Percentiles rank a stretch among this genome's conserved stretches.
Evolutionary conservation across 1,140 invertebrate species (phyloP).

Genomic region (Vollenhovia emeryi): DNA sequence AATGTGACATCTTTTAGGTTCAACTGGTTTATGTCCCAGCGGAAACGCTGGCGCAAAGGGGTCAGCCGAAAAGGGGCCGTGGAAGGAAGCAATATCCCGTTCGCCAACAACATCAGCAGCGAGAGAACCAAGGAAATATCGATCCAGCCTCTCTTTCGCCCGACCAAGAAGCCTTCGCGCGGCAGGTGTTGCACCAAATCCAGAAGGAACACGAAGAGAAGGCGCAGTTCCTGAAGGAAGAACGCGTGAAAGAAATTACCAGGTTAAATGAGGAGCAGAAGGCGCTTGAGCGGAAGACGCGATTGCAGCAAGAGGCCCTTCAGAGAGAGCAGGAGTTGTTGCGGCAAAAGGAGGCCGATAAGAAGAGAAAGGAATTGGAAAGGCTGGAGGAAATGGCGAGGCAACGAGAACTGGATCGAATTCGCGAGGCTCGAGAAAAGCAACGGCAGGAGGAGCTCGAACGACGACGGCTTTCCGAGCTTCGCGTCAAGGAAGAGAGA

Average conservation of each 20-base stretch:
- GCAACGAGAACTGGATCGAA: slow-evolving; percentile 78
- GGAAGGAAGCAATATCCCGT: slow-evolving; percentile 70
- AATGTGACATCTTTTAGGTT: slow-evolving; percentile 83
- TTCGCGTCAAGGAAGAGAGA: slow-evolving; percentile 74
- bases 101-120: slow-evolving; percentile 80
- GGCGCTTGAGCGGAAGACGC: slow-evolving; percentile 80
- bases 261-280: slow-evolving; percentile 78
- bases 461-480: slow-evolving; percentile 68
- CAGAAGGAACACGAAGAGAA: slow-evolving; percentile 82
- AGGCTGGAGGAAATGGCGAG: slow-evolving; percentile 78
- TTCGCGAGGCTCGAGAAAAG: slow-evolving; percentile 78
- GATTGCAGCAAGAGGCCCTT: slow-evolving; percentile 75
- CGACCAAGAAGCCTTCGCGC: slow-evolving; percentile 81
- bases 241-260: slow-evolving; percentile 78
- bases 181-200: slow-evolving; percentile 83
- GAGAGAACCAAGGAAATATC: slow-evolving; percentile 72
- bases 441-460: slow-evolving; percentile 76
- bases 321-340: slow-evolving; percentile 78
- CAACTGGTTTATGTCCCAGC: slow-evolving; percentile 93
- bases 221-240: slow-evolving; percentile 75
- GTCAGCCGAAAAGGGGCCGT: slow-evolving; percentile 76
- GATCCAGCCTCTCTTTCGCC: slow-evolving; percentile 5
- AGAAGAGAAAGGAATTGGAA: slow-evolving; percentile 79
- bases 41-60: slow-evolving; percentile 89
- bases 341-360: slow-evolving; percentile 79